Evolutionary conservation across 2,797 vertebrate genomes (phyloP).

Genomic region (Tragopan temminckii): DNA sequence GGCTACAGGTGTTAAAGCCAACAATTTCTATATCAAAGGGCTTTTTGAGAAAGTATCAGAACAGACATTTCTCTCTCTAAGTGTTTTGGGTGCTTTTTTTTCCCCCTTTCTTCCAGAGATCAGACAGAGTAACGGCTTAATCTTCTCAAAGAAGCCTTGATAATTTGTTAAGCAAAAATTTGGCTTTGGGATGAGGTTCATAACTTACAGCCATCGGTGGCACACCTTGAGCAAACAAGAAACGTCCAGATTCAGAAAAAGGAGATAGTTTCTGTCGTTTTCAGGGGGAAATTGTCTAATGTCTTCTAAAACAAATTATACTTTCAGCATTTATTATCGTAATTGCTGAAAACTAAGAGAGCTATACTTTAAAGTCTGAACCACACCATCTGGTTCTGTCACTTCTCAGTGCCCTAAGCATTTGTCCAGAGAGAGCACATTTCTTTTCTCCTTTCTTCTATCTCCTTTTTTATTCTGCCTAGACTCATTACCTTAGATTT

Average conservation of each 20-base stretch:
- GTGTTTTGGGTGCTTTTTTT: background rate
- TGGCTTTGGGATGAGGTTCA: background rate
- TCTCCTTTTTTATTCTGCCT: conserved; percentile 24
- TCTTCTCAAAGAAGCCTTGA: conserved; percentile 1
- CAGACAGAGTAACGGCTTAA: conserved; percentile 12
- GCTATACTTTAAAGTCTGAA: conserved; percentile 30
- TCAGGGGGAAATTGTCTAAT: background rate
- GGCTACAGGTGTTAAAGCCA: background rate
- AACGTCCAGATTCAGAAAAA: background rate
- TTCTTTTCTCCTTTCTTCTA: background rate
- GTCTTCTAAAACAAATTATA: background rate
- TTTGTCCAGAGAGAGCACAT: conserved; percentile 38
- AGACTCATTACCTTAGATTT: conserved; percentile 32
- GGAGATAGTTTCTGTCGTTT: background rate
- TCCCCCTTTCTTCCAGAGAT: background rate
- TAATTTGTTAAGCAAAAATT: conserved; percentile 14
- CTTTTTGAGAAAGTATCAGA: conserved; percentile 7
- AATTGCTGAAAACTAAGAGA: background rate
- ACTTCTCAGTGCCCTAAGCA: conserved; percentile 40
- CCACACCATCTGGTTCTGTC: conserved; percentile 53
- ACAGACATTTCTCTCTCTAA: background rate
- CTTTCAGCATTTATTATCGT: background rate
- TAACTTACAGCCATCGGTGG: background rate
- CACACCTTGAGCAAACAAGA: background rate
- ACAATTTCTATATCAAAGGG: conserved; percentile 60